Conservation (phyloP, 2,113 vertebrate genomes). For the Elanus axillaris region DNA sequence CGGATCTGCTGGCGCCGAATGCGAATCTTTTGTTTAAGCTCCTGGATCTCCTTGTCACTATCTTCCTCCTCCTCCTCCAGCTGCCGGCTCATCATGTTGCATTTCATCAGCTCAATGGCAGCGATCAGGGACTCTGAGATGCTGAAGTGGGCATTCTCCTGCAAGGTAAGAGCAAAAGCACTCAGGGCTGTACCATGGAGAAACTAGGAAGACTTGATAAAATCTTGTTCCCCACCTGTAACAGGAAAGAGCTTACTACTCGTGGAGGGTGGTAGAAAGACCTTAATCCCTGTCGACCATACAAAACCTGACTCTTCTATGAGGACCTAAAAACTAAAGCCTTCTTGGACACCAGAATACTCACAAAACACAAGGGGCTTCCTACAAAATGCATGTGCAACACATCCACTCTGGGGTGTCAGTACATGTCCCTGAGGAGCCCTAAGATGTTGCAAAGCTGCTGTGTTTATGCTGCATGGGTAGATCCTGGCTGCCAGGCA, state of each 20-base stretch:
- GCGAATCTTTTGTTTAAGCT: constrained; percentile 95
- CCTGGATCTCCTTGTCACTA: constrained; percentile 93
- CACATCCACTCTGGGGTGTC: neutral
- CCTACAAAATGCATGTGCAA: neutral
- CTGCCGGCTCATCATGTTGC: constrained; percentile 84
- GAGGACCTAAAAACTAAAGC: neutral
- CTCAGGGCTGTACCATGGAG: neutral
- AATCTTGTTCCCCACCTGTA: neutral
- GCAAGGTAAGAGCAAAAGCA: neutral
- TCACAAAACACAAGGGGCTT: neutral
- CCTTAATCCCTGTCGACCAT: neutral
- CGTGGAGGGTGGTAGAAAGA: neutral
- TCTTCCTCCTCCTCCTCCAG: constrained; percentile 84
- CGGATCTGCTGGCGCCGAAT: constrained; percentile 92
- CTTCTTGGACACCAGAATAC: neutral
- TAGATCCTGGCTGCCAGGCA: neutral
- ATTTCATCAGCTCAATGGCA: constrained; percentile 98
- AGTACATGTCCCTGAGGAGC: neutral
- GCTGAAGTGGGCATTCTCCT: constrained; percentile 99
- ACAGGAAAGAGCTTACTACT: neutral
- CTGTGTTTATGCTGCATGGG: neutral
- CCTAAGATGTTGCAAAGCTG: neutral
- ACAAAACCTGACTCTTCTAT: neutral
- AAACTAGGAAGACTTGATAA: neutral
- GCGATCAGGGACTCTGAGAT: constrained; percentile 97